Evolutionary conservation across 2,113 vertebrate species (phyloP).

Genomic region (Rhea pennata): DNA sequence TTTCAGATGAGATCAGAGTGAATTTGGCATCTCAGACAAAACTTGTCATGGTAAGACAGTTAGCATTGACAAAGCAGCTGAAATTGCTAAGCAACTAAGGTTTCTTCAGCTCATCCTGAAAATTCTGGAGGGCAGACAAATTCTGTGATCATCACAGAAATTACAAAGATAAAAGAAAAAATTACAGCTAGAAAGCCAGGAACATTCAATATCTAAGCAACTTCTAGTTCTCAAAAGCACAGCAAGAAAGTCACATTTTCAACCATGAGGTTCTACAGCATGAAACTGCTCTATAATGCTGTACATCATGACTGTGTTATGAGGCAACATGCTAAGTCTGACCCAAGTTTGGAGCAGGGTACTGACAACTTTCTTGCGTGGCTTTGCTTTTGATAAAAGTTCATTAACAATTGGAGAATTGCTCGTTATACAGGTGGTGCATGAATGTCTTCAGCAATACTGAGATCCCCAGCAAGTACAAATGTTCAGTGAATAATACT

Average conservation of each 20-base stretch:
- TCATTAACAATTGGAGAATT: neutral
- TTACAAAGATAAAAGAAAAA: neutral
- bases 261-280: neutral
- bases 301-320: neutral
- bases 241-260: neutral
- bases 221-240: neutral
- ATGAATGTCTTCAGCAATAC: neutral
- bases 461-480: neutral
- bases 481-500: neutral
- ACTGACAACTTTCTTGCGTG: neutral
- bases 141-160: neutral
- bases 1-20: neutral
- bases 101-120: neutral
- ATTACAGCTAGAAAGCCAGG: rapidly evolving
- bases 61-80: neutral
- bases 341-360: neutral
- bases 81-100: neutral
- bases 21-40: neutral
- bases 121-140: neutral
- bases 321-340: neutral
- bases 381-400: neutral
- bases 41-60: neutral
- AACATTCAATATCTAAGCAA: neutral
- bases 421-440: neutral
- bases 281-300: neutral